phyloP scores from a whole-genome alignment of 64 coral and sea anemone species.

The Pachyseris speciosa region DNA sequence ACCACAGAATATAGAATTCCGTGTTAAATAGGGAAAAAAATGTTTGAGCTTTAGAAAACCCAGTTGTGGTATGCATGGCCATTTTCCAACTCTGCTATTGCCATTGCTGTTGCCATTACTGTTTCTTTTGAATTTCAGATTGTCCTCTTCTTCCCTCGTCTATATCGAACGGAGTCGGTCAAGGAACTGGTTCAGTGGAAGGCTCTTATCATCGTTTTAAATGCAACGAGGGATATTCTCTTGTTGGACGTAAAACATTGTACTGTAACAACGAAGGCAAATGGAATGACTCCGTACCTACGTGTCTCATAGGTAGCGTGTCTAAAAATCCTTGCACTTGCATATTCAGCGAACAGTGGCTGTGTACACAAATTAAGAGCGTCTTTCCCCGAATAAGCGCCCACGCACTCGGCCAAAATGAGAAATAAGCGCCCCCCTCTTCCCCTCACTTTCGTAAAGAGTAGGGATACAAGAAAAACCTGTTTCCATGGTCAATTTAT shows the following conservation, averaged over 20 bases:
- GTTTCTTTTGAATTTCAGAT: not conserved
- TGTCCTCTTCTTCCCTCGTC: not conserved
- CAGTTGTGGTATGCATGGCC: not conserved
- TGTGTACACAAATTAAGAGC: not conserved
- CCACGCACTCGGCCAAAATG: too few relatives aligned
- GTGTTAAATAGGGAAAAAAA: too few relatives aligned
- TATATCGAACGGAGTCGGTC: not conserved
- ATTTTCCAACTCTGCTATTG: not conserved
- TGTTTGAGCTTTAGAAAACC: too few relatives aligned
- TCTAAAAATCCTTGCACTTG: too few relatives aligned
- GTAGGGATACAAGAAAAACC: too few relatives aligned
- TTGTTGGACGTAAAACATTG: not conserved
- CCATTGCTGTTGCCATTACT: not conserved
- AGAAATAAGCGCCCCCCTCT: too few relatives aligned
- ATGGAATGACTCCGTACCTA: slow-evolving; percentile 42
- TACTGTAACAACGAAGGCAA: not conserved
- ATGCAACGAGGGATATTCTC: slow-evolving; percentile 2
- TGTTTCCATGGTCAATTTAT: too few relatives aligned
- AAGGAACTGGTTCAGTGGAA: slow-evolving; percentile 30
- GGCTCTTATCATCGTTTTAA: slow-evolving; percentile 3
- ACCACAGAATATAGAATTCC: too few relatives aligned
- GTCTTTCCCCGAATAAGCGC: not conserved
- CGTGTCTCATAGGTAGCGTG: slow-evolving; percentile 8
- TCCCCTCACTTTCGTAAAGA: too few relatives aligned
- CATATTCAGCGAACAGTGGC: too few relatives aligned